Evolutionary conservation across 2,888 invertebrate species (phyloP).

Genomic region (Neria commutata): DNA sequence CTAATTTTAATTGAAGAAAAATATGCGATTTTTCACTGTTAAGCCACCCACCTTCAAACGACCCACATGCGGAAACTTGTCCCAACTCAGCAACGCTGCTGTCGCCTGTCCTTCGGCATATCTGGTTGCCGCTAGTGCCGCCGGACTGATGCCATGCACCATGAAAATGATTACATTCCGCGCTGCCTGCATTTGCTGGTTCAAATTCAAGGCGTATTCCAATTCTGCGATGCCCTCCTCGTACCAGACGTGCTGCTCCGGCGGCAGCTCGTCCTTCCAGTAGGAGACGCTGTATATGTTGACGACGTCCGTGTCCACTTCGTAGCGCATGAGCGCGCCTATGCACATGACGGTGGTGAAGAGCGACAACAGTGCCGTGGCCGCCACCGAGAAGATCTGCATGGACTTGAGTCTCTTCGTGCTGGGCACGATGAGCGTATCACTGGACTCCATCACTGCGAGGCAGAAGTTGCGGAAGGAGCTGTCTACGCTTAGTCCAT

Average conservation of each 20-base stretch:
- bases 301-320: conserved; percentile 46
- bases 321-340: conserved; percentile 46
- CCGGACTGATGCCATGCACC: conserved; percentile 86
- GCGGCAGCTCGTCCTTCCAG: conserved; percentile 42
- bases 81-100: conserved; percentile 71
- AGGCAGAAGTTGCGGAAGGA: neutral
- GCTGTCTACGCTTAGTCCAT: neutral
- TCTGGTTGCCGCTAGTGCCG: conserved; percentile 72
- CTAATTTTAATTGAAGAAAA: too few species aligned
- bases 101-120: conserved; percentile 72
- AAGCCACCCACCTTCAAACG: conserved; percentile 77
- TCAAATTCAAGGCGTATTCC: conserved; percentile 65
- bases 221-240: conserved; percentile 63
- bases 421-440: conserved; percentile 21
- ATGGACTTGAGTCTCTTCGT: conserved; percentile 37
- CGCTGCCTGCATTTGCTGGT: conserved; percentile 62
- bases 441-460: conserved; percentile 28
- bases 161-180: conserved; percentile 83
- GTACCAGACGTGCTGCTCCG: conserved; percentile 59
- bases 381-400: conserved; percentile 47
- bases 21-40: neutral
- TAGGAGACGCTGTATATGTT: conserved; percentile 42
- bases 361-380: conserved; percentile 40
- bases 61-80: conserved; percentile 80
- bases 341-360: conserved; percentile 47